phyloP scores from a whole-genome alignment of 2,888 invertebrate species.

The Scelioninae gen. 1 region DNA sequence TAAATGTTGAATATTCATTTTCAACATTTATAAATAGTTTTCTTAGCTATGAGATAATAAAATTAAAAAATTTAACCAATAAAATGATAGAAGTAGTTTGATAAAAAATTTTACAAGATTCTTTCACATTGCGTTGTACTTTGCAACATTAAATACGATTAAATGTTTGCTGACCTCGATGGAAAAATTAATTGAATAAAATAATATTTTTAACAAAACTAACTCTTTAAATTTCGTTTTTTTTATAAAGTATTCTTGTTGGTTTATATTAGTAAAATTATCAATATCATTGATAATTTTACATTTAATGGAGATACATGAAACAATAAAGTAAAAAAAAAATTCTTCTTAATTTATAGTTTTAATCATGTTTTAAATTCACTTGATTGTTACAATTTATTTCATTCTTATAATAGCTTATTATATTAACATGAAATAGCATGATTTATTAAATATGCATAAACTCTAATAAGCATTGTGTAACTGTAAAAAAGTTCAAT shows the following conservation, averaged over 20 bases:
- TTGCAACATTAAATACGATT: conserved; percentile 1
- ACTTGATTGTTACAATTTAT: no score
- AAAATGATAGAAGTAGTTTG: background rate
- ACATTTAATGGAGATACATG: no score
- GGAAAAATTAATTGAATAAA: conserved; percentile 9
- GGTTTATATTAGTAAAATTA: background rate
- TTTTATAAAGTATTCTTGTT: background rate
- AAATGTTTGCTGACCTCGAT: conserved; percentile 9
- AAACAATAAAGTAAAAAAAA: no score
- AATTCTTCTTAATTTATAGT: no score
- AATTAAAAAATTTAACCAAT: background rate
- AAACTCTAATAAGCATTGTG: no score
- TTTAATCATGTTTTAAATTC: no score
- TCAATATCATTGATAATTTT: background rate
- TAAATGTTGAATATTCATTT: background rate
- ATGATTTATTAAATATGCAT: no score
- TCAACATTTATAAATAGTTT: background rate
- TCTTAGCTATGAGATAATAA: background rate
- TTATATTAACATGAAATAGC: no score
- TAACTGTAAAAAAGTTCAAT: background rate
- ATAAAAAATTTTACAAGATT: background rate
- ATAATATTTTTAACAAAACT: background rate
- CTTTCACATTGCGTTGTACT: background rate
- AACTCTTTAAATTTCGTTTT: background rate
- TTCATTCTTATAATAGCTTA: no score